These are phyloP conservation scores for Lypha dubia DNA, from an alignment of 2,888 invertebrate species.

Conservation along the genomic window DNA sequence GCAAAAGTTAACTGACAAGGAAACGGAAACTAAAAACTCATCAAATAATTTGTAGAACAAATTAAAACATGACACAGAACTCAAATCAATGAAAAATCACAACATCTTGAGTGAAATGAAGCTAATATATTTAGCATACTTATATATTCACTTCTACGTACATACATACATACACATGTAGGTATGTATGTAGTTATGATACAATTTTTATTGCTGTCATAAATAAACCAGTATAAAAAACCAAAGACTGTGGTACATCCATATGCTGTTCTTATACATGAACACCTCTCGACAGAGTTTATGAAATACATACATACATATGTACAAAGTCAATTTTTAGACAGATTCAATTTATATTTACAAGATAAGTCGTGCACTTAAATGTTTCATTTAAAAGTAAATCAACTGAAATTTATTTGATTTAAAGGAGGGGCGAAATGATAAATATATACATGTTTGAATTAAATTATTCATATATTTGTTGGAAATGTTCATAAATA, in stretches of 20 bases:
- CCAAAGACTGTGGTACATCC: background rate
- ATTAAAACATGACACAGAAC: slow-evolving; percentile 32
- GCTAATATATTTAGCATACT: background rate
- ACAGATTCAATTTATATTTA: slow-evolving; percentile 20
- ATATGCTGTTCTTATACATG: background rate
- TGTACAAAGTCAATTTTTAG: background rate
- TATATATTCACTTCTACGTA: background rate
- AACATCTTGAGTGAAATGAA: background rate
- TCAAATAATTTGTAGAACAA: slow-evolving; percentile 17
- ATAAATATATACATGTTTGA: background rate
- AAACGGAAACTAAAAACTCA: slow-evolving; percentile 1
- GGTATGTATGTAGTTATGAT: background rate
- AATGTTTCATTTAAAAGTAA: slow-evolving; percentile 8
- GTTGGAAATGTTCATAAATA: background rate
- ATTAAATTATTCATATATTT: background rate
- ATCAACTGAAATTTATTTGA: slow-evolving; percentile 18
- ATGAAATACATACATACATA: background rate
- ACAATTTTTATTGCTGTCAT: background rate
- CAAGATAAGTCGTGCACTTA: slow-evolving; percentile 31
- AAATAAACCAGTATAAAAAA: background rate
- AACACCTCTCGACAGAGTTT: background rate
- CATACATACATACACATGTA: background rate
- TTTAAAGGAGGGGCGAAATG: background rate
- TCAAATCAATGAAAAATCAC: background rate
- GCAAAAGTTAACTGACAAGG: background rate